Base-by-base conservation (phyloP, 2,113 vertebrate genomes). In the Meriones unguiculatus region DNA sequence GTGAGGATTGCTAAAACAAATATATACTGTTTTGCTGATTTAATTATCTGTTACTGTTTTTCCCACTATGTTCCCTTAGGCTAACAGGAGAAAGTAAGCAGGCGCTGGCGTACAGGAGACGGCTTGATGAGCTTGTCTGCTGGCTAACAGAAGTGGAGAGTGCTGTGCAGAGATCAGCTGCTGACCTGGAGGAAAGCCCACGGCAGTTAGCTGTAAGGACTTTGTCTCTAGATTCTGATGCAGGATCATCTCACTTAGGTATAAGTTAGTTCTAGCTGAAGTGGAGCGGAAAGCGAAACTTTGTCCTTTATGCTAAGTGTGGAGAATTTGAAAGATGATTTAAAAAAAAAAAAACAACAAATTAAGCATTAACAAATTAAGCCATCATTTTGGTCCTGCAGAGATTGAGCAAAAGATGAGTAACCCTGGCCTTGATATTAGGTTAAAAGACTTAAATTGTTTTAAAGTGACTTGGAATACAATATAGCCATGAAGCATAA, bases 101-200 rank as follows among this genome's bases (percentile, higher is more conserved):
- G 41, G 85, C 99, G 95, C 95, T 97, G 90, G 99, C 99, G 3
- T 99, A 99, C 89, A 98, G 98, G 90, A 98, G 96, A 94, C 98
- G 98, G 70, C 97, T 99, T 5, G 98, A 98, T 14, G 99, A 99
- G 30, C 97, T 99, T 67, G 94, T 97, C 84, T 97, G 98, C 77
- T 99, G 99, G 99, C 89, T 99, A 91, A 98, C 99, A 91, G 99
- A 98, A 82, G 97, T 98, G 0, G 99, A 99, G 98, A 98, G 97
- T 9, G 97, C 98, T 11, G 96, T 99, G 70, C 97, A 97, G 24
- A 98, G 98, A 59, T 98, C 99, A 18, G 52, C 98, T 1, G 96
- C 98, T 0, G 98, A 98, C 86, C 98, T 97, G 11, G 99, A 99
- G 93, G 98, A 98, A 96, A 99, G 98, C 96, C 95, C 99, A 35